Evolutionary conservation across 1,140 invertebrate species (phyloP), one percentile per base, ranked within the genome.

Genomic region (Drosophila sp.): DNA sequence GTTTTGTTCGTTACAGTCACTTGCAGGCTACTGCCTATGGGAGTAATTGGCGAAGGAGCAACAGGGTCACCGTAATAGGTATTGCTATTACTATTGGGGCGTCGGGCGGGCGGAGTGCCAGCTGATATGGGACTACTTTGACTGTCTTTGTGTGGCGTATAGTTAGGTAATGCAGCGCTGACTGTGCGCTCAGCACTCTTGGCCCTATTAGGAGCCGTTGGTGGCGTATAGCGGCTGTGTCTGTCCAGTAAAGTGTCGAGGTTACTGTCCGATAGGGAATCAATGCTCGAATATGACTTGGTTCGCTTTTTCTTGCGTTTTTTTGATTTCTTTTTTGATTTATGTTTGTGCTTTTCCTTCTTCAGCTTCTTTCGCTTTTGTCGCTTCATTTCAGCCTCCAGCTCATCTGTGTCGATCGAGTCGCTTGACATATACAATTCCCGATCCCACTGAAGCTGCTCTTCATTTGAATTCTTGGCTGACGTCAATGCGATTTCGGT

Each of bases 241-340:
- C 91, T 90, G 62, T 92, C 92, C n/a, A 93, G 70, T 64, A 92
- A 92, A 5, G 74, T 53, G 18, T 76, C 90, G 4, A 91, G 69
- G 73, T 94, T 93, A 70, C 93, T 93, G n/a, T 93, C 92, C 1
- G 93, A 94, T 40, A 94, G 89, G 36, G 93, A 94, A 74, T 94
- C 94, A 50, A 94, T 91, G 80, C 95, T 96, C 0, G 94, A 92
- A 45, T 86, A 92, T 61, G 95, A 95, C 40, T 94, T 93, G 13
- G 94, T 95, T 40, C 93, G 91, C 40, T 95, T 94, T 75, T 95
- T 95, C 2, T 93, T 92, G 79, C 94, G 94, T 67, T 94, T 94
- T 80, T 96, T 96, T 8, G 94, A 94, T 91, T 96, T 96, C 90
- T 95, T 96, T 89, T 95, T 96, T 89, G 94, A 92, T 80, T 93